phyloP scores from a whole-genome alignment of 2,888 invertebrate genomes.

The Diaphora mendica region DNA sequence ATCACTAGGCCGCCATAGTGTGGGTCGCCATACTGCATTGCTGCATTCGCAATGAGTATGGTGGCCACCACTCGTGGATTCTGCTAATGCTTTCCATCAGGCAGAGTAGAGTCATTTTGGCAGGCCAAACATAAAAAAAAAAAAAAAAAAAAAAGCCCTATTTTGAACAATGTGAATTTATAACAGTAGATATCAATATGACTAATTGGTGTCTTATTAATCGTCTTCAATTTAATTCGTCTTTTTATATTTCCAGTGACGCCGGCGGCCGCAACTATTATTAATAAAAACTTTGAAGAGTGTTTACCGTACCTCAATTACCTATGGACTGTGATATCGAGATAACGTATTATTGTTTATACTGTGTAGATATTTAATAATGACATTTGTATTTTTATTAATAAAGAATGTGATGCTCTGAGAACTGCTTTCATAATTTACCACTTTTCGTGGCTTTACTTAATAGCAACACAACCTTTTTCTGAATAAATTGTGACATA shows the following conservation, averaged over 20 bases:
- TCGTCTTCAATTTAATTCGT: neutral
- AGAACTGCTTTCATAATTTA: neutral
- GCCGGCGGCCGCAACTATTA: conserved; percentile 58
- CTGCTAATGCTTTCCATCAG: no score
- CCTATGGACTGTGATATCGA: conserved; percentile 78
- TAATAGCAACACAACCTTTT: neutral
- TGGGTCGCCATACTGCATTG: no score
- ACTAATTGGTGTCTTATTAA: neutral
- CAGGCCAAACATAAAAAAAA: no score
- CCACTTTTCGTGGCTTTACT: no score
- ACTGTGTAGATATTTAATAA: conserved; percentile 53
- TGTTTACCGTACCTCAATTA: conserved; percentile 64
- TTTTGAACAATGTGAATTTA: neutral
- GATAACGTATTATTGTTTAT: conserved; percentile 39
- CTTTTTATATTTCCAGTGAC: conserved; percentile 65
- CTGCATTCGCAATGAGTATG: no score
- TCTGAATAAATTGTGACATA: neutral
- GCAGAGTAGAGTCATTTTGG: no score
- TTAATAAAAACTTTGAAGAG: conserved; percentile 27
- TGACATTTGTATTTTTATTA: conserved; percentile 42
- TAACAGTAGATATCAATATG: neutral
- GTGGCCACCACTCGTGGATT: no score
- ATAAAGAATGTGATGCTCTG: conserved; percentile 28
- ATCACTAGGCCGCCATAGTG: no score
- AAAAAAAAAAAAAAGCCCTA: no score